A percentile compares a stretch with the other conserved stretches of the same genome.
Conservation (phyloP, 2,888 invertebrate species). For the Clistopyga incitator region DNA sequence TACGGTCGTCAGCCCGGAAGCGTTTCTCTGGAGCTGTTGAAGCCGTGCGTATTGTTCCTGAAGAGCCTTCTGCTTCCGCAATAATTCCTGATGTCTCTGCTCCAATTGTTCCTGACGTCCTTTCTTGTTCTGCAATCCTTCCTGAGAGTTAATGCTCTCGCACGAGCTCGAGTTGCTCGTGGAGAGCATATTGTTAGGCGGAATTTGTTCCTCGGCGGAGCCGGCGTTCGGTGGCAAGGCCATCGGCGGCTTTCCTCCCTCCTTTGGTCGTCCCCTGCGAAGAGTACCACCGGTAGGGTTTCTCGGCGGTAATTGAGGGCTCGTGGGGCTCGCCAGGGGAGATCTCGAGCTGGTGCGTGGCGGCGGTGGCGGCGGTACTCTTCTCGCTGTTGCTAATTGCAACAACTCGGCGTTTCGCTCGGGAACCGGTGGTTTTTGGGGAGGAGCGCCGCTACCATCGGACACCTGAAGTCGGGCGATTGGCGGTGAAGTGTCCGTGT, state of each 20-base stretch:
- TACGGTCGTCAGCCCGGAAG: constrained; percentile 87
- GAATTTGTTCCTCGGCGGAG: constrained; percentile 34
- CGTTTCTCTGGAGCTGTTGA: constrained; percentile 93
- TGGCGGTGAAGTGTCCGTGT: constrained; percentile 91
- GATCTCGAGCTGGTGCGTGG: constrained; percentile 96
- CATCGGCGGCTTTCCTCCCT: constrained; percentile 79
- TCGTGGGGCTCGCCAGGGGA: constrained; percentile 93
- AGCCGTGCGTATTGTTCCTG: constrained; percentile 96
- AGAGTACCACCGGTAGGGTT: constrained; percentile 83
- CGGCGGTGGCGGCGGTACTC: constrained; percentile 95
- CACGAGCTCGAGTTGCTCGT: constrained; percentile 90
- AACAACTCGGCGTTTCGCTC: constrained; percentile 92
- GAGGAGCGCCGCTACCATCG: constrained; percentile 82
- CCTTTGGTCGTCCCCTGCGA: constrained; percentile 81
- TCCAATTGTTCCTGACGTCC: constrained; percentile 92
- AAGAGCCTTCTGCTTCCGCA: constrained; percentile 94
- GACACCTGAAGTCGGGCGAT: constrained; percentile 87
- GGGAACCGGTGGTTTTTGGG: constrained; percentile 91
- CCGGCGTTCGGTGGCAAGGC: constrained; percentile 74
- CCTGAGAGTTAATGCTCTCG: constrained; percentile 91
- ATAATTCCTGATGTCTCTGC: constrained; percentile 94
- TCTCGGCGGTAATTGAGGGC: constrained; percentile 88
- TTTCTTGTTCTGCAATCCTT: constrained; percentile 86
- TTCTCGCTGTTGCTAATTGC: constrained; percentile 89
- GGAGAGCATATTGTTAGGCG: constrained; percentile 82